A percentile compares a stretch with the other conserved stretches of the same genome.
Conservation (phyloP, 2,888 invertebrate genomes). For the Melangyna quadrimaculata region DNA sequence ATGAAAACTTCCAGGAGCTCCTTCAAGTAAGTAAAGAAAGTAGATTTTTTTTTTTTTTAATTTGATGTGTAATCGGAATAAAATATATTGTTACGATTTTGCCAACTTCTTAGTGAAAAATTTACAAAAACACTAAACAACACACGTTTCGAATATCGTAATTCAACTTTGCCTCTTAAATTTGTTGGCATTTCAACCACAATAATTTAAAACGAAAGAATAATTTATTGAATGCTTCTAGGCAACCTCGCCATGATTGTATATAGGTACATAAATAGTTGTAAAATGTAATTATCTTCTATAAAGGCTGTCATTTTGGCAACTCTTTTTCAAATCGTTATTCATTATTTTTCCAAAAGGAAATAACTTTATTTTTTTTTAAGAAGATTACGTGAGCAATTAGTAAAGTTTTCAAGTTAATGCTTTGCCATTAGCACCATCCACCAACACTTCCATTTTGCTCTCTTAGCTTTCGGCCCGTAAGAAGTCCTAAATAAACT, state of each 20-base stretch:
- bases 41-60: too few species aligned
- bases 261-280: not conserved
- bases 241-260: not conserved
- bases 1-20: not conserved
- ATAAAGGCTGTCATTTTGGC: not conserved
- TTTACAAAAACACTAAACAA: not conserved
- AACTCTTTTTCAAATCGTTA: not conserved
- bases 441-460: conserved; percentile 18
- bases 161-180: not conserved
- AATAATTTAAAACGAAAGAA: not conserved
- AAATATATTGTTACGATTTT: too few species aligned
- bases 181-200: not conserved
- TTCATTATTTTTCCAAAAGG: conserved; percentile 17
- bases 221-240: not conserved
- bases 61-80: too few species aligned
- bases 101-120: too few species aligned
- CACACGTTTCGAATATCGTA: not conserved
- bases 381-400: conserved; percentile 61
- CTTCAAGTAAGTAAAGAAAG: not conserved
- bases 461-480: not conserved
- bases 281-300: conserved; percentile 1
- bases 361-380: conserved; percentile 6
- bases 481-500: conserved; percentile 7
- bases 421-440: conserved; percentile 27
- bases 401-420: conserved; percentile 62